These are phyloP conservation scores for Globia sparganii DNA, from an alignment of 2,888 invertebrate species.

Conservation along the genomic window DNA sequence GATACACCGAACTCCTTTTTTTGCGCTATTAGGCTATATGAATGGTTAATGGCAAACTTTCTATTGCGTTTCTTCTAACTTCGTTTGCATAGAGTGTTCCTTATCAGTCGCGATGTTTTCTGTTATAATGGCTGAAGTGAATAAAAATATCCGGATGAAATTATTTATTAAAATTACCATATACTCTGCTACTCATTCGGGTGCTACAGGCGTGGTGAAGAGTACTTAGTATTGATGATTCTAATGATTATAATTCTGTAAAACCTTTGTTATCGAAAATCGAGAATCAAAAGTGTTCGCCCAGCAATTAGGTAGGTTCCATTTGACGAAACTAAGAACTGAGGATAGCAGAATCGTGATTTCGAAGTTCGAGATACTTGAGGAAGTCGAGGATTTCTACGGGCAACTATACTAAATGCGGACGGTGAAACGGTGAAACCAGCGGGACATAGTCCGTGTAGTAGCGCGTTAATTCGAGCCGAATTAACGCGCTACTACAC, in stretches of 20 bases:
- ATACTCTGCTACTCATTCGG: neutral
- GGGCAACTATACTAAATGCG: too few species aligned
- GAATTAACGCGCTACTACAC: too few species aligned
- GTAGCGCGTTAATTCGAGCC: too few species aligned
- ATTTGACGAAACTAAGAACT: too few species aligned
- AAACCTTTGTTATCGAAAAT: neutral
- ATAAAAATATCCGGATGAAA: neutral
- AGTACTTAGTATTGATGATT: neutral
- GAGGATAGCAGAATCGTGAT: too few species aligned
- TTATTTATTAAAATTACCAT: neutral
- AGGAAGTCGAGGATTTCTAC: too few species aligned
- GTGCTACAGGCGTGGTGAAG: neutral
- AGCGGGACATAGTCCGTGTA: too few species aligned
- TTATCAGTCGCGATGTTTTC: neutral
- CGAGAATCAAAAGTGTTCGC: too few species aligned
- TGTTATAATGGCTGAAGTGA: slow-evolving; percentile 14
- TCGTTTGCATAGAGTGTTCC: slow-evolving; percentile 4
- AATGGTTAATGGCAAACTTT: neutral
- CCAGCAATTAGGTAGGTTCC: too few species aligned
- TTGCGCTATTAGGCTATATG: neutral
- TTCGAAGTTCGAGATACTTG: too few species aligned
- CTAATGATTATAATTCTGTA: neutral
- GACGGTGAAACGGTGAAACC: too few species aligned
- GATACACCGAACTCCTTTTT: neutral
- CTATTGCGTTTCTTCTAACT: neutral